These are phyloP conservation scores for Pherbina coryleti DNA, from an alignment of 2,888 invertebrate species.

Conservation along the genomic window DNA sequence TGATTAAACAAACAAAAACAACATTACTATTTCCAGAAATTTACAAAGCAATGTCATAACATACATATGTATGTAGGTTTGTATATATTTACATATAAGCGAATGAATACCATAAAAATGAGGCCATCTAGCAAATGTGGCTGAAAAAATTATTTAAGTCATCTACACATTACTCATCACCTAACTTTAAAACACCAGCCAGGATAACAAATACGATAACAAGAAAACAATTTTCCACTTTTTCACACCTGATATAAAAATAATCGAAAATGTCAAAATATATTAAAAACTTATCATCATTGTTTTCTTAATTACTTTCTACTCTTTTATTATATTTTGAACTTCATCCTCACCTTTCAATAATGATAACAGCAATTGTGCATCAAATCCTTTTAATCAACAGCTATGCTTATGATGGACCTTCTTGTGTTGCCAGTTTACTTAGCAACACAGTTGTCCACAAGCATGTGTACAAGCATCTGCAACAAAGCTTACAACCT, in stretches of 20 bases:
- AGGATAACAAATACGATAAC: neutral
- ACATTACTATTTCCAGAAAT: neutral
- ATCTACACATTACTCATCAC: neutral
- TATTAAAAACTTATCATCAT: slow-evolving; percentile 4
- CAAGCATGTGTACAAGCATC: neutral
- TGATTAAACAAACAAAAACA: neutral
- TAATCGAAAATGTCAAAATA: slow-evolving; percentile 32
- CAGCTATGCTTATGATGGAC: neutral
- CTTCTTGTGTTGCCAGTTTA: neutral
- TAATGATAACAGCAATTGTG: neutral
- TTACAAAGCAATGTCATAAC: neutral
- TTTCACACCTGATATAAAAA: slow-evolving; percentile 34
- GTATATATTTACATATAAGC: too few relatives aligned
- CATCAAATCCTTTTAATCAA: neutral
- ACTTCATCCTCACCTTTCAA: neutral
- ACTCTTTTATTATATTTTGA: neutral
- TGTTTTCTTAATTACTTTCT: slow-evolving; percentile 26
- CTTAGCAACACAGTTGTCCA: neutral
- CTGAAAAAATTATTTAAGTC: neutral
- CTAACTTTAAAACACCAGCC: neutral
- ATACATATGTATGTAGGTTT: too few relatives aligned
- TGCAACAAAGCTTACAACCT: slow-evolving; percentile 41
- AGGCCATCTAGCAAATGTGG: neutral
- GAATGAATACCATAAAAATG: neutral
- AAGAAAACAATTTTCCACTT: neutral